phyloP scores from a whole-genome alignment of 2,113 vertebrate genomes.

The Epinephelus moara region DNA sequence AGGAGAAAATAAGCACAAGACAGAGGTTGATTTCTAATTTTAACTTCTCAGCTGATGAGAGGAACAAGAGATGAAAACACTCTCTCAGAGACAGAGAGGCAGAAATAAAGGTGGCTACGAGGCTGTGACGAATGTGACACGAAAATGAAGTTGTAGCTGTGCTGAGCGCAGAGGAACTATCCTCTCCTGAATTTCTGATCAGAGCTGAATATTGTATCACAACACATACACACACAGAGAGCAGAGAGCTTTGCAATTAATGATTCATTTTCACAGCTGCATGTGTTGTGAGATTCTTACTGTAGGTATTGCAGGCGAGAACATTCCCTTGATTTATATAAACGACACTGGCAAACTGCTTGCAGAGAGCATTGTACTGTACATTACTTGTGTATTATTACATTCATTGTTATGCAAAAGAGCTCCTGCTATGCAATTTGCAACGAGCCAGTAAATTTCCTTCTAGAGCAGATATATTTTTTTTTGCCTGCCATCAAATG shows the following conservation, averaged over 20 bases:
- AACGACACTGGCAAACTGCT: slow-evolving; percentile 40
- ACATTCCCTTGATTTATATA: slow-evolving; percentile 47
- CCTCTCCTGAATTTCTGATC: slow-evolving; percentile 16
- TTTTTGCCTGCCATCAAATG: slow-evolving; percentile 44
- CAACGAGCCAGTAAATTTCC: slow-evolving; percentile 52
- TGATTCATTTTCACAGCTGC: slow-evolving; percentile 34
- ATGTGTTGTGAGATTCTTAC: slow-evolving; percentile 31
- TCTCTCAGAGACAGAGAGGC: slow-evolving; percentile 29
- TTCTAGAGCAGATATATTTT: slow-evolving; percentile 29
- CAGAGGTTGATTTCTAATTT: slow-evolving; percentile 69
- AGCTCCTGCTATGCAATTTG: slow-evolving; percentile 47
- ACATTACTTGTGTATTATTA: slow-evolving; percentile 51
- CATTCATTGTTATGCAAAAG: slow-evolving; percentile 66
- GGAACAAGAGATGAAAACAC: slow-evolving; percentile 44
- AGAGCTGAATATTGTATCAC: neutral
- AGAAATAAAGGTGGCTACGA: slow-evolving; percentile 35
- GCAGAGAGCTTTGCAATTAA: slow-evolving; percentile 35
- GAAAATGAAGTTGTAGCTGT: slow-evolving; percentile 43
- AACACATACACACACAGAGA: neutral
- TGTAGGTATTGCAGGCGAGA: slow-evolving; percentile 9
- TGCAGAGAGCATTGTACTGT: slow-evolving; percentile 42
- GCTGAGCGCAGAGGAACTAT: slow-evolving; percentile 21
- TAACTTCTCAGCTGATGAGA: slow-evolving; percentile 63
- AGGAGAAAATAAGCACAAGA: slow-evolving; percentile 43
- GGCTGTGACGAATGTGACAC: slow-evolving; percentile 46